Percentiles rank a stretch among this genome's conserved stretches.
Conservation (phyloP, 2,888 invertebrate genomes). For the Clistopyga incitator region DNA sequence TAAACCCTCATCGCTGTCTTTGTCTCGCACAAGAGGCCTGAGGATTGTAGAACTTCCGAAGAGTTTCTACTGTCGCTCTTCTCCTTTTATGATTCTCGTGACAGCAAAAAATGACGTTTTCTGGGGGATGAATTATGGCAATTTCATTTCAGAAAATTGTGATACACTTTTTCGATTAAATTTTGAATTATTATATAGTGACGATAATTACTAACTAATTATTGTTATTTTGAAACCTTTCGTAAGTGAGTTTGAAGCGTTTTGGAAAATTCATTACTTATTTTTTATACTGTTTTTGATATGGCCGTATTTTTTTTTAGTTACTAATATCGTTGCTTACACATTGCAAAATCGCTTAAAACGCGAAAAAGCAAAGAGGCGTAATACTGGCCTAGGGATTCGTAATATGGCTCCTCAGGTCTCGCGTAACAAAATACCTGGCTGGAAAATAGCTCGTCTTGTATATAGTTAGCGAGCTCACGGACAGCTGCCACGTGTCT, state of each 20-base stretch:
- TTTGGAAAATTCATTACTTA: too few species aligned
- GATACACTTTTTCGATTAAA: too few species aligned
- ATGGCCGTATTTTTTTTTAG: too few species aligned
- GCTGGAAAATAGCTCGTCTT: background rate
- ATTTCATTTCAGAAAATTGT: too few species aligned
- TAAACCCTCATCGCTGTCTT: slow-evolving; percentile 26
- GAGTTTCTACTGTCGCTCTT: background rate
- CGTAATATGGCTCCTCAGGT: background rate
- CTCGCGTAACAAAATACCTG: slow-evolving; percentile 31
- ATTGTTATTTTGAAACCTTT: too few species aligned
- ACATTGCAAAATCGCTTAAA: background rate
- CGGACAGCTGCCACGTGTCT: slow-evolving; percentile 38
- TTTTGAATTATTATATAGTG: too few species aligned
- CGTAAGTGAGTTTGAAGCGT: too few species aligned
- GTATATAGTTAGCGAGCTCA: slow-evolving; percentile 6
- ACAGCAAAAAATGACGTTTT: too few species aligned
- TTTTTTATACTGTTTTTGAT: background rate
- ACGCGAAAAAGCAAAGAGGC: background rate
- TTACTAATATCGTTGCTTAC: background rate
- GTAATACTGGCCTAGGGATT: slow-evolving; percentile 2
- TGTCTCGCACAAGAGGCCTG: background rate
- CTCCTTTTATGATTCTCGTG: background rate
- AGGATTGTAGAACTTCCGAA: background rate
- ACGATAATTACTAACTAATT: too few species aligned
- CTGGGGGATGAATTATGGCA: too few species aligned